Base-by-base conservation (phyloP, 2,797 vertebrate species). In the Clarias fuscus region DNA sequence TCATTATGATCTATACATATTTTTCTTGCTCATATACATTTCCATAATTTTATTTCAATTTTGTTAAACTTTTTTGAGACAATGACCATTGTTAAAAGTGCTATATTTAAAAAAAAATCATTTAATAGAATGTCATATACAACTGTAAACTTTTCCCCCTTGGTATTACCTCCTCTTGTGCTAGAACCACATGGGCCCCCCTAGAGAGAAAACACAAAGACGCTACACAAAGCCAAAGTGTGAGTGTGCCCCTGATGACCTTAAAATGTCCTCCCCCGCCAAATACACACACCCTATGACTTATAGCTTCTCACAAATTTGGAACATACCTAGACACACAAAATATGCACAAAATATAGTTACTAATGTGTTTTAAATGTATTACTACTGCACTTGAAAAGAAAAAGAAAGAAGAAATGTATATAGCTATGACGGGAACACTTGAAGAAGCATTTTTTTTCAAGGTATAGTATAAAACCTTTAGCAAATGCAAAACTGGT, bases 181-280 rank as follows among this genome's bases (percentile, higher is more conserved):
- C 84, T 86, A 72, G 85, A 59, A 86, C 84, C 85, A 72, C 30
- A 53, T 86, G 91, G 92, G 93, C 93, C 91, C 92, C 91, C 83
- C 56, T 24, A 7, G 27, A 92, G 90, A 92, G 93, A 92, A 93
- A 94, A 90, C 88, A 87, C 82, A 91, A 81, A 86, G 78, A 85
- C 62, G 64, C 81, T 15, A 90, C 89, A 94, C 92, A 93, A 93
- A 93, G 90, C 86, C 89, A 91, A 88, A 91, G 82, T 89, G 86
- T 89, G 88, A 86, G 43, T 82, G 80, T 88, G 89, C 90, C 92
- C 90, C 83, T 62, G 2, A 72, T 89, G 87, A 88, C 89, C 83
- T 64, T 58, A 8, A 43, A 27, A 59, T 65, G 43, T 27, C 78
- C 30, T 48, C 75, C 75, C 53, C 59, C n/a, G 43, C 30, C 40